Evolutionary conservation across 2,113 vertebrate species (phyloP), one percentile per base, ranked within the genome.

Genomic region (Haemorhous mexicanus): DNA sequence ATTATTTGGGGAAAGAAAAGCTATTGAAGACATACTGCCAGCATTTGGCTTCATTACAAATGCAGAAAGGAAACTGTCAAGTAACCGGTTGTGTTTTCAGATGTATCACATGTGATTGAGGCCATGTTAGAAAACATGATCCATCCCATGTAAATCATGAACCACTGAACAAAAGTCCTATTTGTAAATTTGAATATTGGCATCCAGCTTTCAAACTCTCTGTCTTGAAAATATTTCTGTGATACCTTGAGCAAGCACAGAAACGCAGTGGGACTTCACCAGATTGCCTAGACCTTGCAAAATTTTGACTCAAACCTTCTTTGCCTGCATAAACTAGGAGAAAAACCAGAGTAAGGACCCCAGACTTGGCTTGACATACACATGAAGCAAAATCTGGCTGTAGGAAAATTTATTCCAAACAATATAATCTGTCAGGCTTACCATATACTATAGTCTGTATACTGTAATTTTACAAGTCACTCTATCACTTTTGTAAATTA

Each of bases 81-180:
- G 97, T 96, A 97, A 95, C 67, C 21, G 67, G 79, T 90, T 96
- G 95, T 96, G 97, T 97, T 97, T 96, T 97, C 94, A 97, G 97
- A 97, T 97, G 93, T 91, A 95, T 93, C 95, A 94, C 96, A 97
- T 91, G 95, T 95, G 92, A 96, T 92, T 94, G 93, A 87, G 94
- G 89, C 94, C 27, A 81, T 97, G 95, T 97, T 77, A 87, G 95
- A 97, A 97, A 97, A 97, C 96, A 97, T 89, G 96, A 97, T 96
- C 97, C 97, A 96, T 95, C 88, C 96, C 93, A 67, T 95, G 95
- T 97, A 98, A 97, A 98, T 97, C 96, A 81, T 72, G 70, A 94
- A 90, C 92, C 22, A 19, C 43, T 52, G 96, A 96, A 97, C 93
- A 95, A 95, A 87, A 97, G 96, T 92, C 87, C 92, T 95, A 68